Percentiles rank a stretch among this genome's conserved stretches.
phyloP scores from a whole-genome alignment of 2,888 invertebrate species.

The Parnassius glacialis region DNA sequence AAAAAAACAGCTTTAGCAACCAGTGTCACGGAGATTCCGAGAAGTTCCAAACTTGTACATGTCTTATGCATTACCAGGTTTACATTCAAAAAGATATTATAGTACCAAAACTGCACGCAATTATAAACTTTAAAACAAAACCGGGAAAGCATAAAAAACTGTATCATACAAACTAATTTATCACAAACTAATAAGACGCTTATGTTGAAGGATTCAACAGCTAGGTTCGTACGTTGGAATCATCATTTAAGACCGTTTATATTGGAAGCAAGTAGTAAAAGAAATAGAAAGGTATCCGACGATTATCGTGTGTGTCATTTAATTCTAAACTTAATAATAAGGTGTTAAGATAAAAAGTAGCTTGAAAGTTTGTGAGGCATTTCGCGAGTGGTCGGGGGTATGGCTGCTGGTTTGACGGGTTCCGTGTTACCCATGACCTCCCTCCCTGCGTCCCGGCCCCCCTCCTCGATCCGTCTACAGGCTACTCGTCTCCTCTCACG shows the following conservation, averaged over 20 bases:
- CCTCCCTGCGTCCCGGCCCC: conserved; percentile 36
- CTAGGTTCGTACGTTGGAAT: conserved; percentile 61
- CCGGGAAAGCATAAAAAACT: conserved; percentile 28
- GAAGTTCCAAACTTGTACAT: conserved; percentile 60
- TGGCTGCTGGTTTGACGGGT: conserved; percentile 73
- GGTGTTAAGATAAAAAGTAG: conserved; percentile 36
- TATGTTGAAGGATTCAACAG: conserved; percentile 57
- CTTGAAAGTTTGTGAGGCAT: conserved; percentile 44
- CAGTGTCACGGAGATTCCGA: conserved; percentile 59
- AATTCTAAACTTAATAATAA: no score
- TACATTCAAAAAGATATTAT: conserved; percentile 40
- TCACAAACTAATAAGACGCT: conserved; percentile 57
- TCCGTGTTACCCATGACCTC: conserved; percentile 69
- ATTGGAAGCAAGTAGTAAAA: conserved; percentile 54
- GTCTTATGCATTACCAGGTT: conserved; percentile 58
- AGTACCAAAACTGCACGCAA: conserved; percentile 27
- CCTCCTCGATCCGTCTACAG: conserved; percentile 40
- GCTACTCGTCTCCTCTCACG: conserved; percentile 42
- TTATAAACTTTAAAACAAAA: conserved; percentile 21
- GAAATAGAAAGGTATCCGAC: conserved; percentile 52
- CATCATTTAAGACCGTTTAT: conserved; percentile 54
- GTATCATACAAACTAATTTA: conserved; percentile 5
- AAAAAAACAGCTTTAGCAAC: conserved; percentile 44
- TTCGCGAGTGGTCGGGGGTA: conserved; percentile 63
- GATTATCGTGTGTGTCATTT: no score